These are phyloP conservation scores for Varanus salvator DNA, from an alignment of 2,113 vertebrate species.

Conservation along the genomic window DNA sequence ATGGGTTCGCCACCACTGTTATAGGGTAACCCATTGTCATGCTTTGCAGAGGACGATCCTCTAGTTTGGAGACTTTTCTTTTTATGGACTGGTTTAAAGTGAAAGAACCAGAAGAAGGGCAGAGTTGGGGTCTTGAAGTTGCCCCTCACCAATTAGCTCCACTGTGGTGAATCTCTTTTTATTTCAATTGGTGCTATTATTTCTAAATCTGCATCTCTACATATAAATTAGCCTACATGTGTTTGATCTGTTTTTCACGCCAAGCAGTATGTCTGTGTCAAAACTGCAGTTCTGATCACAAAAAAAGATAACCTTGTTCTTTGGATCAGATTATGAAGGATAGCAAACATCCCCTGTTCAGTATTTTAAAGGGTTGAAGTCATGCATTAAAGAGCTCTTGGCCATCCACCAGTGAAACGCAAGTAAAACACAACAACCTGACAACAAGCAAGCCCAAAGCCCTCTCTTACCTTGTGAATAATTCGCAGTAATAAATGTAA, in stretches of 20 bases:
- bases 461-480: constrained; percentile 26
- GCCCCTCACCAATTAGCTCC: too few relatives aligned
- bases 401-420: constrained; percentile 35
- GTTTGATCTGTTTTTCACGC: neutral
- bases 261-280: neutral
- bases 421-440: neutral
- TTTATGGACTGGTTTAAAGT: too few relatives aligned
- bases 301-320: neutral
- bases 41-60: too few relatives aligned
- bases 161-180: too few relatives aligned
- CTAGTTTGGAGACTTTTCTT: too few relatives aligned
- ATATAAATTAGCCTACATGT: neutral
- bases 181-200: too few relatives aligned
- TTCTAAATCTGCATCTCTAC: too few relatives aligned
- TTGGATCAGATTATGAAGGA: accelerated
- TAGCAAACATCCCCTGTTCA: neutral
- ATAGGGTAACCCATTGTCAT: too few relatives aligned
- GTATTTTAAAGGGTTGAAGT: accelerated
- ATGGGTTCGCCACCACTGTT: too few relatives aligned
- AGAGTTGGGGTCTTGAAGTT: too few relatives aligned
- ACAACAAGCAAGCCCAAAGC: neutral
- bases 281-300: neutral
- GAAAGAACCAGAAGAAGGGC: too few relatives aligned
- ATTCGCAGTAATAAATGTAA: constrained; percentile 3
- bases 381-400: constrained; percentile 30